Conservation (phyloP, 2,113 vertebrate genomes). For the Labrus mixtus region DNA sequence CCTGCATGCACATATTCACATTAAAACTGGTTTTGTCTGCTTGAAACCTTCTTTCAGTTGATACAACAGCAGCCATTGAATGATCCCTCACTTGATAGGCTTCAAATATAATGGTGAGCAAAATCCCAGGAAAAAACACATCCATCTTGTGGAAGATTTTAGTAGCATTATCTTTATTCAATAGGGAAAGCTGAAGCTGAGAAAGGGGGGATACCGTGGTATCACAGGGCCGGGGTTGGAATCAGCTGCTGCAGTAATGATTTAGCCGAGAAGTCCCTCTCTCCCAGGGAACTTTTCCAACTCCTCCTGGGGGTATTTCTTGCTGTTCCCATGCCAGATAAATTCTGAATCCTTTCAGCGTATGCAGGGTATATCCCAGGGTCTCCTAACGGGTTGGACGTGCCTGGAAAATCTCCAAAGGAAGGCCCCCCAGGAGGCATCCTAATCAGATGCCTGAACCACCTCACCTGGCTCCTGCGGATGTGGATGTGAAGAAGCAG, state of each 20-base stretch:
- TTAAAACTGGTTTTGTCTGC: background rate
- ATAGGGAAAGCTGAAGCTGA: background rate
- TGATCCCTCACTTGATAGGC: background rate
- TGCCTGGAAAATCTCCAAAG: background rate
- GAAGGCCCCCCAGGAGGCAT: background rate
- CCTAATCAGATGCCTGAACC: background rate
- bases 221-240: too few species aligned
- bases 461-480: background rate
- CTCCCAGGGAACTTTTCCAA: background rate
- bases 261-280: background rate
- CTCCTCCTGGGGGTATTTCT: background rate
- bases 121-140: background rate
- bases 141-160: too few species aligned
- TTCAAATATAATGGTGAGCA: background rate
- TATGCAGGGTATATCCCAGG: background rate
- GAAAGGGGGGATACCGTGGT: background rate
- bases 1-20: background rate
- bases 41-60: background rate
- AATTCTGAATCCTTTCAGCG: background rate
- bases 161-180: too few species aligned
- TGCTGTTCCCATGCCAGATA: background rate
- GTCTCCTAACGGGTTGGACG: background rate
- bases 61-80: background rate
- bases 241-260: too few species aligned
- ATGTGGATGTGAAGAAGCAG: background rate